Base-by-base conservation (phyloP, 2,113 vertebrate species). In the Lichenostomus cassidix region DNA sequence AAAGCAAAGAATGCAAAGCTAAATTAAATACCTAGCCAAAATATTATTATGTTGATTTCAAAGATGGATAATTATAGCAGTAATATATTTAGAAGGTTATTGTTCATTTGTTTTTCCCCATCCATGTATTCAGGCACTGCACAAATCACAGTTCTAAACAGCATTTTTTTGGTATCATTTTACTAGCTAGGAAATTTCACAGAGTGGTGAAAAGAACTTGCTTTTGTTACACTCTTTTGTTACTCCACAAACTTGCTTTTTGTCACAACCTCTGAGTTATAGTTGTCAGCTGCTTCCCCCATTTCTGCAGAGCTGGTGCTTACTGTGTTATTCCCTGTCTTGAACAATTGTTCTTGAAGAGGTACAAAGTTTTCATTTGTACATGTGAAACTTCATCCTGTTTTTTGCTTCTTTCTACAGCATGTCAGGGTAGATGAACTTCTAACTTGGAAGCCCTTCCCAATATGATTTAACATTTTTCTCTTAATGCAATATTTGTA, bases 1-100 rank as follows among this genome's bases (percentile, higher is more conserved):
- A 82, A 91, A 71, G 19, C 20, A 95, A 85, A 76, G 44, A 87
- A 93, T 76, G 22, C 37, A 94, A 88, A 93, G 9, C 37, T 88
- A 90, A 92, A 83, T 86, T 74, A 94, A 94, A 94, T 67, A 94
- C 35, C 21, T 88, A 88, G 31, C 28, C 42, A 77, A 94, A 93
- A 58, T 55, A 90, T 23, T 86, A 21, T 65, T 90, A 53, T 77
- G 19, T 69, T 83, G 37, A 70, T 95, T 80, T 92, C 55, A 83
- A 85, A 92, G 82, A 23, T 0, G 10, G 41, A 29, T 83, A 88
- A 86, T 92, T 93, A 88, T 59, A 93, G 53, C 8, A 62, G 27
- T 14, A 83, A 80, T 63, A 73, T 83, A 82, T 88, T 83, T 83
- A 86, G 71, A 83, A 88, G 8, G 2, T 19, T 69, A 10, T 80